Base-by-base conservation (phyloP, 2,797 vertebrate species). In the Anomalospiza imberbis region DNA sequence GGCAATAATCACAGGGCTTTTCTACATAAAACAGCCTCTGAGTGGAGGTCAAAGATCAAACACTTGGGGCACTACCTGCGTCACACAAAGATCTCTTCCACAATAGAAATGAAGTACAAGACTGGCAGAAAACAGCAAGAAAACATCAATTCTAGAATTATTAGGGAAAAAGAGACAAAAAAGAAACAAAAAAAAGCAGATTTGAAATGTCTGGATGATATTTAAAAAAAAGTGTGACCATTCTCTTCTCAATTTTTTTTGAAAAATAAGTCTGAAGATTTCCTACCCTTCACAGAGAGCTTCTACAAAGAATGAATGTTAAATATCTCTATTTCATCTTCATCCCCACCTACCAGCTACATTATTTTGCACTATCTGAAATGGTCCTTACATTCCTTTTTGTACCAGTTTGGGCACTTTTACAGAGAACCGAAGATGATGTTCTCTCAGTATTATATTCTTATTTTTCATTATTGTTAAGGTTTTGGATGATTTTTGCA, bases 1-100 rank as follows among this genome's bases (percentile, higher is more conserved):
- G 95, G 89, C 95, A 98, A 95, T 98, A 98, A 98, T 98, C 97
- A 97, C 80, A 96, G 91, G 94, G 91, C 97, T 98, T 98, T 98
- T 98, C 97, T 98, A 95, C 98, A 98, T 98, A 97, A 98, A 98
- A 97, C 96, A 94, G 88, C 91, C 94, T 96, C 94, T 96, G 97
- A 98, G 96, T 96, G 78, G 92, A 98, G 98, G 98, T 98, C 97
- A 98, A 96, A 98, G 98, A 98, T 98, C 97, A 97, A 96, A 95
- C 73, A 89, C 86, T 96, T 38, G 10, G 68, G 92, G 93, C 91
- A 89, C 91, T 95, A 93, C 90, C 96, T 96, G 67, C 67, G 68
- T 95, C 93, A 95, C 88, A 94, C 74, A 91, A 90, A 97, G 94
- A 91, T 94, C 96, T 96, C 91, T 97, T 97, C 96, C 93, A 96